phyloP scores from a whole-genome alignment of 2,113 vertebrate genomes.

The Pollimyrus isidori region DNA sequence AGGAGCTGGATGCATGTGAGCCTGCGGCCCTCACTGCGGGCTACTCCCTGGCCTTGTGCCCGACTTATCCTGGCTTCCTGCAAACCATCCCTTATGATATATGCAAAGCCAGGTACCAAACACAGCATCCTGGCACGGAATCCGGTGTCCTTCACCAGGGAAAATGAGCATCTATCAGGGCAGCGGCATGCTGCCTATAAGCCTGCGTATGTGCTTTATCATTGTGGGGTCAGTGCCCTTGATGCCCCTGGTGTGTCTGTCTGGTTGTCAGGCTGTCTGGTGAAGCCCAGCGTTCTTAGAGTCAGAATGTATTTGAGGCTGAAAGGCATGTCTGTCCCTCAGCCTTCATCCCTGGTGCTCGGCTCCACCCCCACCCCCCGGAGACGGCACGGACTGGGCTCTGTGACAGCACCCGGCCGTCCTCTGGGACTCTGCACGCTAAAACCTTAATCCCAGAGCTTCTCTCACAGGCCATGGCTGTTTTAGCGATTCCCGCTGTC shows the following conservation, averaged over 20 bases:
- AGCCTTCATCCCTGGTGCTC: not conserved
- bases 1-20: not conserved
- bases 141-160: not conserved
- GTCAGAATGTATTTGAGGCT: not conserved
- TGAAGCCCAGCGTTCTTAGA: not conserved
- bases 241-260: not conserved
- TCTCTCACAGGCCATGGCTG: not conserved
- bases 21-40: not conserved
- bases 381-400: not conserved
- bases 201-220: not conserved
- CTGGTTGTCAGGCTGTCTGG: not conserved
- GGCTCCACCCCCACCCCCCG: not conserved
- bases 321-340: not conserved
- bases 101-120: not conserved
- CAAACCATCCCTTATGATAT: not conserved
- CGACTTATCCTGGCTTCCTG: not conserved
- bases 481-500: not conserved
- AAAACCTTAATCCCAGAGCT: not conserved
- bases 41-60: not conserved
- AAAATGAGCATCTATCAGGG: not conserved
- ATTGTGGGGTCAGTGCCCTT: not conserved
- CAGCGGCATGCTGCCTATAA: not conserved
- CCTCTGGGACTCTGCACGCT: not conserved
- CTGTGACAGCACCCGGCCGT: conserved; percentile 3
- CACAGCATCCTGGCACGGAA: not conserved